A percentile compares a stretch with the other conserved stretches of the same genome.
Conservation (phyloP, 2,113 vertebrate species). For the Micromys minutus region DNA sequence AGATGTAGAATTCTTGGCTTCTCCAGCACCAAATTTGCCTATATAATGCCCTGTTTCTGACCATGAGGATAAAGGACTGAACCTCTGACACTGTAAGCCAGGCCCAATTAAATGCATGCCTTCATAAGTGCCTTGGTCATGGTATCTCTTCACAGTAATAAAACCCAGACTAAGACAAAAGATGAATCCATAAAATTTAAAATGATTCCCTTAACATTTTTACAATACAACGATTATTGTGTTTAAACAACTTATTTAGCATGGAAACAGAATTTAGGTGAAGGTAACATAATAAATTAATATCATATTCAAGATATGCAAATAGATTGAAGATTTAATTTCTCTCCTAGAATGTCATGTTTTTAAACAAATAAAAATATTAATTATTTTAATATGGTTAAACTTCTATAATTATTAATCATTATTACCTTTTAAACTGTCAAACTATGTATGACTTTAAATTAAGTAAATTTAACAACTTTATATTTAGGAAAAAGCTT, state of each 20-base stretch:
- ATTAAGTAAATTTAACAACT: not conserved
- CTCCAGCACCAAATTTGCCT: no score
- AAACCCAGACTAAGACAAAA: no score
- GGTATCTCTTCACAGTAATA: no score
- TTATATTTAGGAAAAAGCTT: slow-evolving; percentile 19
- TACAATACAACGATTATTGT: slow-evolving; percentile 11
- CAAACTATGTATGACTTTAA: not conserved
- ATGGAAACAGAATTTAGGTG: not conserved
- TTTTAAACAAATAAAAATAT: not conserved
- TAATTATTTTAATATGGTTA: not conserved
- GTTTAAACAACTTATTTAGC: not conserved
- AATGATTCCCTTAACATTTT: not conserved
- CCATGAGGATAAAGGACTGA: no score
- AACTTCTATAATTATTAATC: slow-evolving; percentile 13
- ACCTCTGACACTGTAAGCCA: no score
- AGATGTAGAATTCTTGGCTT: no score
- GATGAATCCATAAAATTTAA: no score
- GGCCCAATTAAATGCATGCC: no score
- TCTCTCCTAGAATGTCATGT: slow-evolving; percentile 1
- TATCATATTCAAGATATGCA: not conserved
- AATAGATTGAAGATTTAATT: slow-evolving; percentile 1
- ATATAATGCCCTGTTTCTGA: no score
- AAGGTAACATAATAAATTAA: not conserved
- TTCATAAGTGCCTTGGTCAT: no score
- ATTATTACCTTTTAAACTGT: not conserved